Conservation (phyloP, 2,113 vertebrate species). For the Leuciscus idus region DNA sequence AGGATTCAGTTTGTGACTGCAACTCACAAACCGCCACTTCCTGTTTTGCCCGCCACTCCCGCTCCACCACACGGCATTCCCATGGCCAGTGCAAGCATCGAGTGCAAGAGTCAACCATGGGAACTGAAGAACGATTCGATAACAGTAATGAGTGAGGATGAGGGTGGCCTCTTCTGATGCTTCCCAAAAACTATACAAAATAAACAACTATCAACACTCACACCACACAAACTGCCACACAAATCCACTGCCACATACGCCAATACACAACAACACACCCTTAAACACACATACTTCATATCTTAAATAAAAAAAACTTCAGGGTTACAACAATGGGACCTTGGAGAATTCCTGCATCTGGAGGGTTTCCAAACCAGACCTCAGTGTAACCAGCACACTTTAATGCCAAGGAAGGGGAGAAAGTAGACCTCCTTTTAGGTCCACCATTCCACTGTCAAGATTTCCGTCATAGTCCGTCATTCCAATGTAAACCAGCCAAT, state of each 20-base stretch:
- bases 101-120: conserved; percentile 70
- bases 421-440: conserved; percentile 25
- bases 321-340: background rate
- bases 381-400: conserved; percentile 57
- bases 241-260: conserved; percentile 51
- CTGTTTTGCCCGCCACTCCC: conserved; percentile 84
- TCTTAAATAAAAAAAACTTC: conserved; percentile 34
- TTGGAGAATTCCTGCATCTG: conserved; percentile 40
- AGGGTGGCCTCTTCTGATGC: conserved; percentile 28
- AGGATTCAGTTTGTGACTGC: conserved; percentile 94
- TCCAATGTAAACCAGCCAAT: conserved; percentile 57
- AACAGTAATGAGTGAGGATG: conserved; percentile 73
- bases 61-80: conserved; percentile 81
- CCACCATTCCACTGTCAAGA: conserved; percentile 50
- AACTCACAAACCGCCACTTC: conserved; percentile 83
- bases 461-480: background rate
- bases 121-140: conserved; percentile 79
- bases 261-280: conserved; percentile 60
- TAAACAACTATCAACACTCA: conserved; percentile 39
- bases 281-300: conserved; percentile 54
- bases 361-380: conserved; percentile 31
- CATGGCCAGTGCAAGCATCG: conserved; percentile 90
- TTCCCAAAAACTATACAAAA: conserved; percentile 46
- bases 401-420: conserved; percentile 65
- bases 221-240: conserved; percentile 57